Conservation (phyloP, 2,888 invertebrate species). For the Agrotis segetum region DNA sequence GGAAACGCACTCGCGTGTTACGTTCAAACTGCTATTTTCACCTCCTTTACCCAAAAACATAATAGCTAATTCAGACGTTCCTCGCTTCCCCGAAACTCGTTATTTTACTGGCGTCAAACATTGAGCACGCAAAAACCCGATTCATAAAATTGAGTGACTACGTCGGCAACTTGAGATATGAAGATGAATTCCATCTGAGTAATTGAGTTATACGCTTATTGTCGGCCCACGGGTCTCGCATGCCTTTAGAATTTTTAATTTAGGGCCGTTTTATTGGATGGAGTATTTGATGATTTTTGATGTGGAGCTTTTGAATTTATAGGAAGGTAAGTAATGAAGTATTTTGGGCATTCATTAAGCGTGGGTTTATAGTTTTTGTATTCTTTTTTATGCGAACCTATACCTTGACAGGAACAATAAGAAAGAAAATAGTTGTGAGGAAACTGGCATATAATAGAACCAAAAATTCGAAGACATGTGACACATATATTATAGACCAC, state of each 20-base stretch:
- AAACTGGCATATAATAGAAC: too few species aligned
- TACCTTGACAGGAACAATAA: too few species aligned
- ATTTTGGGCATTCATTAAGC: background rate
- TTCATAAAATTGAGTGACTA: conserved; percentile 84
- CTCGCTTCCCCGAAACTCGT: conserved; percentile 48
- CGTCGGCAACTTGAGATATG: conserved; percentile 75
- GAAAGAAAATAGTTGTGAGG: too few species aligned
- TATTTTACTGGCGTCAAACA: conserved; percentile 76
- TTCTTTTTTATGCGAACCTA: too few species aligned
- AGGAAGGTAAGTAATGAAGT: background rate
- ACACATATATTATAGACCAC: too few species aligned
- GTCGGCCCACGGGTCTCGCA: conserved; percentile 46
- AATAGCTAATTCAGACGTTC: conserved; percentile 69
- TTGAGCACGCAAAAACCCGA: conserved; percentile 83
- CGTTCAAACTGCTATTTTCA: conserved; percentile 59
- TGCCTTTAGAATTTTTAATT: conserved; percentile 58
- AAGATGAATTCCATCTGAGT: conserved; percentile 80
- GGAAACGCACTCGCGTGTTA: conserved; percentile 56
- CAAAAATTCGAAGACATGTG: too few species aligned
- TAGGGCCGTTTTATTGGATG: conserved; percentile 20
- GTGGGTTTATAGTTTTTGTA: too few species aligned
- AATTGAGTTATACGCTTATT: conserved; percentile 75
- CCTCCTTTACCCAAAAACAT: conserved; percentile 67
- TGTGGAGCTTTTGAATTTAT: background rate
- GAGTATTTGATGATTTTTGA: conserved; percentile 27